Evolutionary conservation across 1,140 invertebrate genomes (phyloP).

Genomic region (Brachystomella parvula): DNA sequence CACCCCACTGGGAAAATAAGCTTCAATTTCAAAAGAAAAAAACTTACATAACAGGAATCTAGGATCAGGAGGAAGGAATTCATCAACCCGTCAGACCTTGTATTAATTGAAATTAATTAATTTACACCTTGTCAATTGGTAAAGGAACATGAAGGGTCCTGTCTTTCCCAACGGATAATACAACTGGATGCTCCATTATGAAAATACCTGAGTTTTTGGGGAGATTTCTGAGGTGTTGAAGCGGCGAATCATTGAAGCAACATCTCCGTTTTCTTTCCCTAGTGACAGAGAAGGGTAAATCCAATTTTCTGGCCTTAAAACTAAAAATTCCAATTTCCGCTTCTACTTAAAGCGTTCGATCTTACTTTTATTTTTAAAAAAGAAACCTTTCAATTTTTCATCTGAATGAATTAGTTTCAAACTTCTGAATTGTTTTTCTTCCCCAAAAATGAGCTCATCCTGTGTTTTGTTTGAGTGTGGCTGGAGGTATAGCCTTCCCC

Average conservation of each 20-base stretch:
- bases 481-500: slow-evolving; percentile 11
- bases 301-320: neutral
- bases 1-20: neutral
- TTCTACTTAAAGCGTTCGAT: slow-evolving; percentile 24
- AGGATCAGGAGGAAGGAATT: neutral
- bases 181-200: neutral
- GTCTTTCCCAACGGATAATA: neutral
- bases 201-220: neutral
- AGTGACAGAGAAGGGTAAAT: neutral
- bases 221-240: too few relatives aligned
- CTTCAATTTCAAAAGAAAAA: neutral
- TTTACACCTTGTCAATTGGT: neutral
- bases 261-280: neutral
- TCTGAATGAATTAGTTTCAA: neutral
- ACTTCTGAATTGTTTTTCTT: slow-evolving; percentile 2
- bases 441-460: neutral
- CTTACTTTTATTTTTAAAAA: slow-evolving; percentile 16
- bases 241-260: neutral
- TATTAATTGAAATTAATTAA: neutral
- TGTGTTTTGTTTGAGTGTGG: neutral
- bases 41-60: neutral
- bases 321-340: slow-evolving; percentile 31
- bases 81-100: neutral
- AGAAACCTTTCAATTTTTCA: neutral
- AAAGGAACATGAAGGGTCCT: neutral